Base-by-base conservation (phyloP, 2,113 vertebrate species). In the Ictalurus punctatus region DNA sequence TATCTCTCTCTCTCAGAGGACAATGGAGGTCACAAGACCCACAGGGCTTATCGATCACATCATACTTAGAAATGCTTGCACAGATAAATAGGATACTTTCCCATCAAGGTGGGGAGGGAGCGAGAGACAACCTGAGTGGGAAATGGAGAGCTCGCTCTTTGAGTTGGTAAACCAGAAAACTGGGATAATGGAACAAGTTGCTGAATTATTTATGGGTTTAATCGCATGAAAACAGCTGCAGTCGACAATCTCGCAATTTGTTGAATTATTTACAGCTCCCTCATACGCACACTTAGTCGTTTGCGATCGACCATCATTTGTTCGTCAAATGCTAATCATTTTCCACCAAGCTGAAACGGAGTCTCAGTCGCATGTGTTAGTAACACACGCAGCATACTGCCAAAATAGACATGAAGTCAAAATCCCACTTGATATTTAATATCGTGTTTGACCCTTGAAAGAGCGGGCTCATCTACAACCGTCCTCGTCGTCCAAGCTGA, bases 161-260 rank as follows among this genome's bases (percentile, higher is more conserved):
- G 44, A 74, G 52, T 8, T 30, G 54, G 83, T 91, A 90, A 86
- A 34, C 40, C 89, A 69, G 90, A 91, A 89, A 86, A 83, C 73
- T 83, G 69, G 73, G 87, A 88, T 91, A 90, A 92, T 90, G 92
- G 92, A 88, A 92, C 91, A 87, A 89, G 86, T 91, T 89, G 85
- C 78, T 94, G 92, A 89, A 94, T 94, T 92, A 94, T 95, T 95
- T 87, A 94, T 94, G 63, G 63, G 10, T 89, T 65, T 81, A 85
- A 85, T 81, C 74, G n/a, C 80, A 73, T 14, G 25, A 34, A 61
- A 78, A 88, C 69, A 78, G 86, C 86, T 82, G 79, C 85, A 79
- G 58, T 52, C 58, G 34, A 65, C 69, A 30, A 52, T 59, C 78
- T 87, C 79, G 16, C 17, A 27, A 73, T 73, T 30, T 59, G 78